These are phyloP conservation scores for Enteromius anoplus DNA, from an alignment of 2,797 vertebrate species.

Conservation along the genomic window DNA sequence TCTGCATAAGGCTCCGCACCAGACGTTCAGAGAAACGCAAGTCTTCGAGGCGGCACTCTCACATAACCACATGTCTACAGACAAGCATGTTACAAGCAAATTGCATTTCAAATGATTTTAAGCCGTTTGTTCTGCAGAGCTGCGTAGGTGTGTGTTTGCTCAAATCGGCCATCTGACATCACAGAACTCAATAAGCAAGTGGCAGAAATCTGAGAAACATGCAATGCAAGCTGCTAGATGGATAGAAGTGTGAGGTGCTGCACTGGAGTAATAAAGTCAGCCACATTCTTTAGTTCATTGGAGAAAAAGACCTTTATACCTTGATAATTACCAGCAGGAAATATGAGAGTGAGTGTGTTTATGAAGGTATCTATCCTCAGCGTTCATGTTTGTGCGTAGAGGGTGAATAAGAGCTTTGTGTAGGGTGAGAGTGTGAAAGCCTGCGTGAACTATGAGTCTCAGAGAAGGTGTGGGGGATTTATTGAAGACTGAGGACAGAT, in stretches of 20 bases:
- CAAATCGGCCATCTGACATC: neutral
- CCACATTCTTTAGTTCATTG: constrained; percentile 16
- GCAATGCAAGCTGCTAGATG: constrained; percentile 15
- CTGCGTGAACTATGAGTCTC: constrained; percentile 3
- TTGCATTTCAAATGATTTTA: neutral
- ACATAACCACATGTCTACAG: neutral
- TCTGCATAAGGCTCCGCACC: neutral
- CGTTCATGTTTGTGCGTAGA: neutral
- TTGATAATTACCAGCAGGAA: constrained; percentile 35
- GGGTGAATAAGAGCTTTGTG: constrained; percentile 21
- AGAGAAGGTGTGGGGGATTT: constrained; percentile 4
- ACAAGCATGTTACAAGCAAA: neutral
- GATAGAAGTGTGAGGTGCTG: neutral
- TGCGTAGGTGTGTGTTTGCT: constrained; percentile 20
- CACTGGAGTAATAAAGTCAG: neutral
- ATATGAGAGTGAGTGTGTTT: neutral
- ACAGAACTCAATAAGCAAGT: neutral
- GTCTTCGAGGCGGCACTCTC: neutral
- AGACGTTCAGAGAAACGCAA: neutral
- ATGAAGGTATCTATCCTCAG: neutral
- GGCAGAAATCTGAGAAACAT: neutral
- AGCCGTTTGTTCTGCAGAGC: constrained; percentile 1
- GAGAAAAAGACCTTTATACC: constrained; percentile 39
- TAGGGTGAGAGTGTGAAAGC: neutral
- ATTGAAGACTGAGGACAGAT: constrained; percentile 40